Base-by-base conservation (phyloP, 2,797 vertebrate genomes). In the Morus bassanus region DNA sequence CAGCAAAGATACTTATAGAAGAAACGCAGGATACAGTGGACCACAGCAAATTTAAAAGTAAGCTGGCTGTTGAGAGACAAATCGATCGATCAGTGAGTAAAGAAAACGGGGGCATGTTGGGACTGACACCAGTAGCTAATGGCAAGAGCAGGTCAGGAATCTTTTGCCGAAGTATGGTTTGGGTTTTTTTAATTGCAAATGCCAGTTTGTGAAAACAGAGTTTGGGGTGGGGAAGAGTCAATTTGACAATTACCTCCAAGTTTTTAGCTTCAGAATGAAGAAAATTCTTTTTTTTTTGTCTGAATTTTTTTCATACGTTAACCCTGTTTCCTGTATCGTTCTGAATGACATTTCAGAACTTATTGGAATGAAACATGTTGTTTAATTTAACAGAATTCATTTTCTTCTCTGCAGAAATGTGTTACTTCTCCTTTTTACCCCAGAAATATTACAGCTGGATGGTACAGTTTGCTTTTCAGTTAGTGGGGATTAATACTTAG, bases 11-110 rank as follows among this genome's bases (percentile, higher is more conserved):
- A 96, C 97, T 99, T 81, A 99, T 99, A 85, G 99, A 99, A 96
- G 99, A 99, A 95, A 98, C 98, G 28, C 99, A 98, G 93, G 99
- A 99, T 92, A 97, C 98, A 1, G 98, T 98, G 3, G 99, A 99
- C 92, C 98, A 99, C 92, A 99, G 99, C 98, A 99, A 99, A 97
- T 99, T 99, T 98, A 99, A 99, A 98, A 99, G 99, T 99, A 98
- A 98, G 98, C 24, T 93, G 80, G 16, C 60, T 87, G 59, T 88
- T 91, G 51, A 63, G 43, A 85, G 35, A 21, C 6, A 2, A 83
- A 70, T 80, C 23, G 25, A 18, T 79, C 17, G 11, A 54, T 51
- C n/a, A 73, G 50, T 75, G 43, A 73, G 37, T 85, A 83, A 69
- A 64, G 45, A 65, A 51, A 93, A 85, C 0, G 1, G 48, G 25